A percentile compares a stretch with the other conserved stretches of the same genome.
Evolutionary conservation across 1,140 invertebrate genomes (phyloP).

Genomic region (Dreissena polymorpha): DNA sequence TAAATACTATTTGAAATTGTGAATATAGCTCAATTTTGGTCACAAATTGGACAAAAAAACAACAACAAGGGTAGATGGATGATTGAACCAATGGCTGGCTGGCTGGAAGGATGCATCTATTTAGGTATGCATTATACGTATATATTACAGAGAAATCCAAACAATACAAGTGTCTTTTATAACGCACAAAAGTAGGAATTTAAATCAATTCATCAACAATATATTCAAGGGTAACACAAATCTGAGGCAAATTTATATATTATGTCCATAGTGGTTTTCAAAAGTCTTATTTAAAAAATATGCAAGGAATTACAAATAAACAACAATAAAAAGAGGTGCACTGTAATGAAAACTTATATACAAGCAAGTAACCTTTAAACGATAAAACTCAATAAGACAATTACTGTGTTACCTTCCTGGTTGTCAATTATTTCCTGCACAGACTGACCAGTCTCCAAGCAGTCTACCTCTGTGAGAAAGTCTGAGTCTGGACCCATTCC

Average conservation of each 20-base stretch:
- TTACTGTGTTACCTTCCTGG: conserved; percentile 16
- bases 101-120: too few species aligned
- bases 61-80: too few species aligned
- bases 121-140: too few species aligned
- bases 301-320: neutral
- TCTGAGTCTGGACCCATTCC: conserved; percentile 7
- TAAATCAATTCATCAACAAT: too few species aligned
- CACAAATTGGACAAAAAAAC: too few species aligned
- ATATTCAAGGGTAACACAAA: too few species aligned
- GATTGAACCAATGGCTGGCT: too few species aligned
- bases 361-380: neutral
- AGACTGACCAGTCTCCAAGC: conserved; percentile 29
- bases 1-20: too few species aligned
- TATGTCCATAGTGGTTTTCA: neutral
- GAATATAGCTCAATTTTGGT: too few species aligned
- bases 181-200: too few species aligned
- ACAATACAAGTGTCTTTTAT: too few species aligned
- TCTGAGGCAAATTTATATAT: neutral
- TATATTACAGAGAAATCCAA: too few species aligned
- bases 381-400: neutral
- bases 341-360: neutral
- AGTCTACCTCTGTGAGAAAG: neutral
- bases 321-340: neutral
- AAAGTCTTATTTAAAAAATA: neutral
- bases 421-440: conserved; percentile 37